Evolutionary conservation across 2,888 invertebrate genomes (phyloP).

Genomic region (Sicus ferrugineus): DNA sequence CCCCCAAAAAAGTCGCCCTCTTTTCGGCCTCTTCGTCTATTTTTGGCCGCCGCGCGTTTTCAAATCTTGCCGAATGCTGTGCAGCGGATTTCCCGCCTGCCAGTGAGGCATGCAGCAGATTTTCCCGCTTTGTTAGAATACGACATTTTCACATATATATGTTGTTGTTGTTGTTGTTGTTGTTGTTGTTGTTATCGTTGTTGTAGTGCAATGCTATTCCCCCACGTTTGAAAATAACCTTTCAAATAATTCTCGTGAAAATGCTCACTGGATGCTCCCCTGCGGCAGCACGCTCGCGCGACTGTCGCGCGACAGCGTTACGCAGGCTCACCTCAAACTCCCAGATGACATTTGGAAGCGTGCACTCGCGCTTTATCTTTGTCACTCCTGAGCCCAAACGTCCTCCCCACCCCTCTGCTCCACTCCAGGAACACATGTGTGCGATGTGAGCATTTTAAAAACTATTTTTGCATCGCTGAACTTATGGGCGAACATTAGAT

Average conservation of each 20-base stretch:
- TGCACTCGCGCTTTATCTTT: neutral
- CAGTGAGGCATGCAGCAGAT: conserved; percentile 3
- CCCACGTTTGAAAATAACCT: conserved; percentile 26
- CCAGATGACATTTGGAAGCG: neutral
- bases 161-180: too few relatives aligned
- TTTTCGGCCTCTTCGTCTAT: neutral
- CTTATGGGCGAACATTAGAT: conserved; percentile 4
- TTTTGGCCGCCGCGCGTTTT: neutral
- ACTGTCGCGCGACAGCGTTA: neutral
- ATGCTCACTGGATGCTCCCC: too few relatives aligned
- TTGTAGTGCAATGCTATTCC: conserved; percentile 5
- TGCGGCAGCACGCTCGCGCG: neutral
- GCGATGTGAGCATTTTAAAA: too few relatives aligned
- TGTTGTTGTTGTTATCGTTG: neutral
- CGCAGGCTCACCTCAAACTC: neutral
- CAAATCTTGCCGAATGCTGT: neutral
- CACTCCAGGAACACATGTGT: neutral
- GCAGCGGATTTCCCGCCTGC: neutral
- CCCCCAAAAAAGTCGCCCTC: neutral
- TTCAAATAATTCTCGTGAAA: neutral
- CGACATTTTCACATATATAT: neutral
- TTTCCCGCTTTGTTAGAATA: conserved; percentile 2
- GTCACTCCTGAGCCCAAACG: neutral
- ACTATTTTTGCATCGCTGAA: neutral
- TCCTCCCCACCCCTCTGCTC: neutral